Evolutionary conservation across 2,888 invertebrate genomes (phyloP).

Genomic region (Mythimna albipuncta): DNA sequence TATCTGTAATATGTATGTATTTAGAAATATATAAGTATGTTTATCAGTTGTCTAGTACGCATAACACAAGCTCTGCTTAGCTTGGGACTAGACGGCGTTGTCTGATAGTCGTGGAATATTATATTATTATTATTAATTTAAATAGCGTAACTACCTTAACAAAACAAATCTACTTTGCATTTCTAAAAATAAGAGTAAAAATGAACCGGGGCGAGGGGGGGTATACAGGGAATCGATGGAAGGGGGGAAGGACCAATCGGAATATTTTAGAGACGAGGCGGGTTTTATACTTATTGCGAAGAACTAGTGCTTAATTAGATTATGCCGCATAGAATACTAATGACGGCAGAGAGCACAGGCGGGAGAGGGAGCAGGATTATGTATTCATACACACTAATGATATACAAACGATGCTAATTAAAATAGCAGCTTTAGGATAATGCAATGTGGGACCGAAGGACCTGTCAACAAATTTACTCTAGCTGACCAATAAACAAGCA

Average conservation of each 20-base stretch:
- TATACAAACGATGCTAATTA: constrained; percentile 1
- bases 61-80: too few relatives aligned
- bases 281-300: constrained; percentile 16
- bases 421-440: not conserved
- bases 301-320: constrained; percentile 24
- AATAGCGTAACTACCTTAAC: not conserved
- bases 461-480: not conserved
- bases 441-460: not conserved
- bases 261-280: constrained; percentile 1
- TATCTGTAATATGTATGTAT: too few relatives aligned
- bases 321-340: constrained; percentile 11
- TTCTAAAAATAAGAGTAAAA: constrained; percentile 17
- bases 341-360: not conserved
- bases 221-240: not conserved
- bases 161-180: constrained; percentile 1
- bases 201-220: not conserved
- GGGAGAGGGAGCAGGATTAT: not conserved
- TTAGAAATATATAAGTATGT: too few relatives aligned
- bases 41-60: too few relatives aligned
- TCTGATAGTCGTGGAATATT: too few relatives aligned
- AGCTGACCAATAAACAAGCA: not conserved
- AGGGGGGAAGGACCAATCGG: not conserved
- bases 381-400: constrained; percentile 2
- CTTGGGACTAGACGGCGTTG: too few relatives aligned
- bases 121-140: too few relatives aligned